Conservation (phyloP, 2,888 invertebrate genomes). For the Coremacera marginata region DNA sequence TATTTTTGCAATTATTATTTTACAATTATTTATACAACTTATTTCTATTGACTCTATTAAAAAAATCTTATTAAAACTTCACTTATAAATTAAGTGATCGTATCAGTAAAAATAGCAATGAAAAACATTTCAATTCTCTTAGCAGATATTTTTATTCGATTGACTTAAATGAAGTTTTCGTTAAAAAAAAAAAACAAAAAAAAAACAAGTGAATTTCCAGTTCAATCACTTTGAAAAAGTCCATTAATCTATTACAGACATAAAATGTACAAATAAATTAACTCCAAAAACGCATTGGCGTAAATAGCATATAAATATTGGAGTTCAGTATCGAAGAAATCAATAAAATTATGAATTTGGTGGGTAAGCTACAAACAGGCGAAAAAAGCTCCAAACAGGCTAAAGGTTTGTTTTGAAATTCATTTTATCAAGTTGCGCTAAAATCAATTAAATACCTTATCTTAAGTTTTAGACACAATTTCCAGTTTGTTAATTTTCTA, state of each 20-base stretch:
- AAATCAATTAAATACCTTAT: neutral
- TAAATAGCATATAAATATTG: neutral
- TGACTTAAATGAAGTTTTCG: neutral
- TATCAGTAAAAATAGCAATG: neutral
- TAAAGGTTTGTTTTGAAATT: neutral
- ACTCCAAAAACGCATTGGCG: neutral
- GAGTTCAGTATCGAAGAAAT: neutral
- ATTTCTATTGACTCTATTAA: no score
- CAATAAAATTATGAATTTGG: neutral
- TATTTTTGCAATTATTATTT: no score
- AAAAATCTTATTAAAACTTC: no score
- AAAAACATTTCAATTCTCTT: neutral
- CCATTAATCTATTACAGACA: constrained; percentile 59
- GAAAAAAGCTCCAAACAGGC: neutral
- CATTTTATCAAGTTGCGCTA: neutral
- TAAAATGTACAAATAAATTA: constrained; percentile 23
- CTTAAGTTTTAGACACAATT: neutral
- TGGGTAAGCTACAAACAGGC: neutral
- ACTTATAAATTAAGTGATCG: no score
- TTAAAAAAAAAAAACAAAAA: constrained; percentile 5
- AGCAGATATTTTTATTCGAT: neutral
- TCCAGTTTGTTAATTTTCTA: constrained; percentile 12
- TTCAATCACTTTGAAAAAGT: constrained; percentile 43
- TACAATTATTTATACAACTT: no score
- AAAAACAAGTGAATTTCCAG: constrained; percentile 31